Evolutionary conservation across 2,797 vertebrate genomes (phyloP).

Genomic region (Threskiornis aethiopicus): DNA sequence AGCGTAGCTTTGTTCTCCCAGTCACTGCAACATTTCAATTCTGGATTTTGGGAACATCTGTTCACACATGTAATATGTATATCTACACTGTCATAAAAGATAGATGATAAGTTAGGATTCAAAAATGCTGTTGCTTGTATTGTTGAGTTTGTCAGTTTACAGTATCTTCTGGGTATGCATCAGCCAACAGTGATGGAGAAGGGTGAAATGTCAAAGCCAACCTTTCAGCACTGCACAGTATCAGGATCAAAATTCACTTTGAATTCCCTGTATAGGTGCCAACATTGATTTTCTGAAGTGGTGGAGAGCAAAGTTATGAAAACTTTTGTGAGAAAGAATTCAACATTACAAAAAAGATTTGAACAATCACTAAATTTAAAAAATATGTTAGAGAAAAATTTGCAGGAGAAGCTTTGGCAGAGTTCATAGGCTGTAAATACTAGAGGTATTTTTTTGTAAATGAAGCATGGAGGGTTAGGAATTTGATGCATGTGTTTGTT

Average conservation of each 20-base stretch:
- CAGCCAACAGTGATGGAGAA: background rate
- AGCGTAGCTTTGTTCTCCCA: background rate
- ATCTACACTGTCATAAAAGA: conserved; percentile 24
- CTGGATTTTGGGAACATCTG: conserved; percentile 31
- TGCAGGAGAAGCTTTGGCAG: background rate
- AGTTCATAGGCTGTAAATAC: background rate
- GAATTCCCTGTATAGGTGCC: background rate
- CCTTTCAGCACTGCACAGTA: background rate
- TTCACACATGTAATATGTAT: conserved; percentile 47
- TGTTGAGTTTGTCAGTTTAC: background rate
- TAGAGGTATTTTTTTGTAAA: background rate
- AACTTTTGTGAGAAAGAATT: background rate
- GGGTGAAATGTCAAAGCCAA: background rate
- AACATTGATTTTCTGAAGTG: background rate
- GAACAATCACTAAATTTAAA: background rate
- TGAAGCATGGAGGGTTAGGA: background rate
- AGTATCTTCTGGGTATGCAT: background rate
- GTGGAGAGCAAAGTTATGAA: background rate
- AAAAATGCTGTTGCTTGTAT: background rate
- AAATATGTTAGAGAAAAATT: background rate
- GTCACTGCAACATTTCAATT: background rate
- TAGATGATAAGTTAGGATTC: background rate
- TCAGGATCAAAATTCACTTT: background rate
- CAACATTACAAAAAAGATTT: background rate
- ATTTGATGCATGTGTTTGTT: background rate